phyloP scores from a whole-genome alignment of 1,140 invertebrate species.

The Spodoptera litura region DNA sequence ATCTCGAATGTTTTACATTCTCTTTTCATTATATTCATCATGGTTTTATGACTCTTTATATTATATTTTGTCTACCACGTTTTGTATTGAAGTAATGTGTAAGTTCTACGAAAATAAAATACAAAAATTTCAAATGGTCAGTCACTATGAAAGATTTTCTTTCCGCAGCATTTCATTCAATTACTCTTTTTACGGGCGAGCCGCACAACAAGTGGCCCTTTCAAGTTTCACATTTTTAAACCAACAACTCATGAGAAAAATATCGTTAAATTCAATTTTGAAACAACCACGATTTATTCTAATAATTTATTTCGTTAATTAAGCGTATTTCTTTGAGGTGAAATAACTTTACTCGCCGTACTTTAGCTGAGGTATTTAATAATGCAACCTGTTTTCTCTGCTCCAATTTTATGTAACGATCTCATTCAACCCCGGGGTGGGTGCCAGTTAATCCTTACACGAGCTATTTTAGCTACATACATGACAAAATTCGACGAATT shows the following conservation, averaged over 20 bases:
- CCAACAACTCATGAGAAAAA: too few species aligned
- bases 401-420: conserved; percentile 13
- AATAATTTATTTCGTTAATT: background rate
- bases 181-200: too few species aligned
- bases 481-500: conserved; percentile 13
- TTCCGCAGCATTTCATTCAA: too few species aligned
- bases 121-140: too few species aligned
- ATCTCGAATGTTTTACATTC: background rate
- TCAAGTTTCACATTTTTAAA: too few species aligned
- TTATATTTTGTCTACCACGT: too few species aligned
- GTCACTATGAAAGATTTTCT: too few species aligned
- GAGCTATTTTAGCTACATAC: background rate
- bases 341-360: conserved; percentile 2
- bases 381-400: conserved; percentile 29
- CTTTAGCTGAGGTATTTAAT: conserved; percentile 23
- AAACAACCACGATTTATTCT: background rate
- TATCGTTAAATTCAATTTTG: too few species aligned
- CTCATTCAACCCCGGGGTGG: conserved; percentile 2
- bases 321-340: conserved; percentile 7
- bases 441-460: background rate
- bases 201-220: too few species aligned
- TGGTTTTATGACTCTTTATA: background rate
- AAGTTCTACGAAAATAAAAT: too few species aligned
- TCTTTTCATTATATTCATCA: background rate
- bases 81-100: too few species aligned